Evolutionary conservation across 1,140 invertebrate genomes (phyloP), one percentile per base, ranked within the genome.

Genomic region (Macrotrachela quadricornifera): DNA sequence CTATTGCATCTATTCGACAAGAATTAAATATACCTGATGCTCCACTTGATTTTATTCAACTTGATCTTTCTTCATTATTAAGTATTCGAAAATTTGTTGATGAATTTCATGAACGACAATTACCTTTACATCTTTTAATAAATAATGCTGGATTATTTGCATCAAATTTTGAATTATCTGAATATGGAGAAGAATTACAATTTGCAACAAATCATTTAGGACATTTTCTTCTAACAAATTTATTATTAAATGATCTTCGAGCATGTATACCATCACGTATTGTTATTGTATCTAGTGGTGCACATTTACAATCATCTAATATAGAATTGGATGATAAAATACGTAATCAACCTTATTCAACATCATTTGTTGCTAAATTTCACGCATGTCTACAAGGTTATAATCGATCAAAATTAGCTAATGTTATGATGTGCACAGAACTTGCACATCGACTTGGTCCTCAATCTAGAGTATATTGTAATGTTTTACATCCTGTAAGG

Each of bases 121-220:
- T n/a, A 58, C 18, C 16, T 61, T n/a, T 38, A 63, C 17, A 54
- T 62, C 42, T 57, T 58, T 50, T 62, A 61, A 60, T 59, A 16
- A 51, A 12, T 42, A 38, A 40, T 38, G n/a, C 58, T 49, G 38
- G 12, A 43, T 51, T 55, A 51, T 53, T 1, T 50, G 49, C 37
- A 36, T 21, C 38, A 46, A 46, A 8, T 9, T 43, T 36, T 39
- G 6, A 14, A 36, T 10, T 42, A 15, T 13, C 15, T 8, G 44
- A 17, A 17, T 10, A 64, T 13, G 64, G 64, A 21, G 59, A 65
- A 45, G 64, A 65, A 50, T 50, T 37, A 16, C 64, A 45, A 12
- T 52, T 65, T 11, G 63, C 63, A 17, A 65, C 64, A 6, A 65
- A 65, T 50, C 60, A 65, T 49, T 40, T 65, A 49, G 63, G 64